phyloP scores from a whole-genome alignment of 2,113 vertebrate genomes.

The Calypte anna region DNA sequence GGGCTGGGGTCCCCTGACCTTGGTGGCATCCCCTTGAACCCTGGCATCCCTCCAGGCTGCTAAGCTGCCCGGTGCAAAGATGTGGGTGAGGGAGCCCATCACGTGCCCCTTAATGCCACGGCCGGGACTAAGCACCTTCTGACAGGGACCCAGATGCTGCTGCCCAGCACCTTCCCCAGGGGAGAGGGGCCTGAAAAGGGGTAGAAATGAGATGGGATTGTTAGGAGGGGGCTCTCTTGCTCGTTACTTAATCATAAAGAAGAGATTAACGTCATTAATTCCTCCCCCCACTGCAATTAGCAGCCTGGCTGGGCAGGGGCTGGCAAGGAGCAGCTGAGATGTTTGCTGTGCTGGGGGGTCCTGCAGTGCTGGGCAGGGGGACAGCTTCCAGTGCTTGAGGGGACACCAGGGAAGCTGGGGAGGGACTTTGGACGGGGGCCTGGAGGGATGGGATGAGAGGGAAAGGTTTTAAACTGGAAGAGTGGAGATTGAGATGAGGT shows the following conservation, averaged over 20 bases:
- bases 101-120: slow-evolving; percentile 45
- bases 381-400: too few species aligned
- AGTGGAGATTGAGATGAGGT: too few species aligned
- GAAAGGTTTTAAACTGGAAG: too few species aligned
- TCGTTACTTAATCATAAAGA: slow-evolving; percentile 54
- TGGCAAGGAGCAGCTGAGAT: not conserved
- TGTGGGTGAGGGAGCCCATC: slow-evolving; percentile 25
- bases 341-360: not conserved
- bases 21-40: slow-evolving; percentile 47
- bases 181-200: not conserved
- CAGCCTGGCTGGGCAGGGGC: not conserved
- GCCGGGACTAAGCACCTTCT: slow-evolving; percentile 58
- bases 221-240: fast-evolving
- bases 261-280: slow-evolving; percentile 63
- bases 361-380: fast-evolving
- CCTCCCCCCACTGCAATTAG: slow-evolving; percentile 34
- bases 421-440: too few species aligned
- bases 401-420: too few species aligned
- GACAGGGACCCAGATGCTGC: slow-evolving; percentile 62
- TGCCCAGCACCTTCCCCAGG: not conserved
- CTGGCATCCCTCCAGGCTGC: slow-evolving; percentile 47
- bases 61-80: slow-evolving; percentile 36
- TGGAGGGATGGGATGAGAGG: too few species aligned
- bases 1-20: slow-evolving; percentile 1
- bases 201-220: not conserved